A percentile compares a stretch with the other conserved stretches of the same genome.
phyloP scores from a whole-genome alignment of 2,888 invertebrate species.

The Acheta domesticus region DNA sequence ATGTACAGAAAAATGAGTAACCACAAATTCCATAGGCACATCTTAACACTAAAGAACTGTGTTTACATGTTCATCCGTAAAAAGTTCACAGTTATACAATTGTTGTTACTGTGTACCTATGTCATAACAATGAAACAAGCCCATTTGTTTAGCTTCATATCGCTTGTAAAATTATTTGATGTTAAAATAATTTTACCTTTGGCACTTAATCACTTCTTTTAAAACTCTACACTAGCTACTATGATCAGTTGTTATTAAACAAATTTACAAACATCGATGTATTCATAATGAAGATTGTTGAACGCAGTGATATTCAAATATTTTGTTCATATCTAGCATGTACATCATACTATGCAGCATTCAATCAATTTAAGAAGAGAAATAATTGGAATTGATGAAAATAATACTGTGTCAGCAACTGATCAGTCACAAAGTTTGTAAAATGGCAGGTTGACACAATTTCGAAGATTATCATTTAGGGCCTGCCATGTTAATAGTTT shows the following conservation, averaged over 20 bases:
- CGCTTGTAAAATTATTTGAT: neutral
- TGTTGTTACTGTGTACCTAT: constrained; percentile 1
- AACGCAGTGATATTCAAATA: neutral
- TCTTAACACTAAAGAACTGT: constrained; percentile 1
- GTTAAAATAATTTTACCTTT: constrained; percentile 1
- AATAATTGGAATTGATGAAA: neutral
- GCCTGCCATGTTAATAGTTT: too few relatives aligned
- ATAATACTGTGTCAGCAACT: neutral
- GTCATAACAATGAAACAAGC: constrained; percentile 9
- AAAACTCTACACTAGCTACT: neutral
- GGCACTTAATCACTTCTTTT: constrained; percentile 1
- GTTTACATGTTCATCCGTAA: neutral
- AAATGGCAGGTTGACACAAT: too few relatives aligned
- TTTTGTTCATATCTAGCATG: neutral
- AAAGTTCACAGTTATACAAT: neutral
- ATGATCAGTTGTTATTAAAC: constrained; percentile 3
- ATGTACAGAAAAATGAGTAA: constrained; percentile 18
- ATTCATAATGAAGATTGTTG: constrained; percentile 18
- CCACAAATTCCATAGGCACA: constrained; percentile 1
- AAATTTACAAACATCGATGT: constrained; percentile 18
- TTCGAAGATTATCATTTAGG: too few relatives aligned
- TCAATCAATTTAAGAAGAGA: neutral
- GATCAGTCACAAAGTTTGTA: neutral
- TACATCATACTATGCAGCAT: neutral
- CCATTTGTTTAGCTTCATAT: neutral